Evolutionary conservation across 2,113 vertebrate genomes (phyloP), one percentile per base, ranked within the genome.

Genomic region (Mola mola): DNA sequence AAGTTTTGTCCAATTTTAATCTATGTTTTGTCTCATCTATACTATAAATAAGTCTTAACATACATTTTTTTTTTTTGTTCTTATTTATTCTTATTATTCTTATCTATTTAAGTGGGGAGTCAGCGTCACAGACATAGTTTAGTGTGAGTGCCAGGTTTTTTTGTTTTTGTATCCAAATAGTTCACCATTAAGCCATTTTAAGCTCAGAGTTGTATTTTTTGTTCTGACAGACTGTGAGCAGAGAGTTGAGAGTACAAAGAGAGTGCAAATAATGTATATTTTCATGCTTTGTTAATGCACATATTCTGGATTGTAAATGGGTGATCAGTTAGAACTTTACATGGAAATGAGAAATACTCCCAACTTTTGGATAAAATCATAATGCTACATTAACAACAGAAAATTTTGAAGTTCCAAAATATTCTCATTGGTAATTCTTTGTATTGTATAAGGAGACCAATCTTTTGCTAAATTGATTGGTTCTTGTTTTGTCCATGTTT

Each of bases 401-500:
- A 56, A 33, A 11, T 34, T 8, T 25, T 5, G 2, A n/a, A n/a
- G n/a, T n/a, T 46, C 17, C 3, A 6, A 2, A 6, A n/a, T 13
- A 28, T 36, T 50, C n/a, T 29, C 6, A 9, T 10, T 16, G 8
- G 5, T 13, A 12, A 13, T 25, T 43, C 1, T 43, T 36, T 36
- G 6, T n/a, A n/a, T n/a, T n/a, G n/a, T n/a, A 5, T 11, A 41
- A 25, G 12, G 10, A 43, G 20, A 15, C 13, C 16, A 25, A 4
- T 28, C n/a, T 1, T 21, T 44, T 37, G 2, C 11, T 17, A 22
- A 2, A 2, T 9, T 42, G 40, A 42, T 44, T 25, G 16, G 1
- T 13, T 53, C 11, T 10, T 49, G 17, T 22, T 12, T 8, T 20
- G 10, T 46, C n/a, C 3, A n/a, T 41, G 13, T 79, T 70, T 48